Evolutionary conservation across 1,140 invertebrate species (phyloP).

Genomic region (Conus betulinus): DNA sequence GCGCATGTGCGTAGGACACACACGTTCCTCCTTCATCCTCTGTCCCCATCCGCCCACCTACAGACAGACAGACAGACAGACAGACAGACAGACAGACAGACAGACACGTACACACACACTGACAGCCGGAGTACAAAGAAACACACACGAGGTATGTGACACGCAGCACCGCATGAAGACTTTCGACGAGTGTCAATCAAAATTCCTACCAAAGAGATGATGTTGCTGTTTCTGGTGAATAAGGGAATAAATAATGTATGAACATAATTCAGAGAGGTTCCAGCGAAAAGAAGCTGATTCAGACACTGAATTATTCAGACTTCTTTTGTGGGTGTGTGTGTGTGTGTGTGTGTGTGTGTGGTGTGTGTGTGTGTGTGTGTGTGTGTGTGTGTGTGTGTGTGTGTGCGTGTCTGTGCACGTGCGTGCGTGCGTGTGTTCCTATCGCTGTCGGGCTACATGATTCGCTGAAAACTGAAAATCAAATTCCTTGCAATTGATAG

Average conservation of each 20-base stretch:
- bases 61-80: no score
- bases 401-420: no score
- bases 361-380: no score
- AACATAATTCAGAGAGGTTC: background rate
- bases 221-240: background rate
- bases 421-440: background rate
- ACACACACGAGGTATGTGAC: background rate
- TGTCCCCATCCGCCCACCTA: background rate
- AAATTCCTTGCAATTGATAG: no score
- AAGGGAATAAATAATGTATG: background rate
- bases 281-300: background rate
- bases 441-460: no score
- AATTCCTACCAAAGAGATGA: background rate
- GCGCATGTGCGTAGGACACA: no score
- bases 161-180: background rate
- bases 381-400: no score
- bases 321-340: background rate
- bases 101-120: no score
- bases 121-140: no score
- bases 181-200: background rate
- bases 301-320: background rate
- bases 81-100: no score
- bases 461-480: no score
- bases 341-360: constrained; percentile 18
- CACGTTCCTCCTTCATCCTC: background rate